These are phyloP conservation scores for Drosophila rubida DNA, from an alignment of 2,888 invertebrate genomes.

Conservation along the genomic window DNA sequence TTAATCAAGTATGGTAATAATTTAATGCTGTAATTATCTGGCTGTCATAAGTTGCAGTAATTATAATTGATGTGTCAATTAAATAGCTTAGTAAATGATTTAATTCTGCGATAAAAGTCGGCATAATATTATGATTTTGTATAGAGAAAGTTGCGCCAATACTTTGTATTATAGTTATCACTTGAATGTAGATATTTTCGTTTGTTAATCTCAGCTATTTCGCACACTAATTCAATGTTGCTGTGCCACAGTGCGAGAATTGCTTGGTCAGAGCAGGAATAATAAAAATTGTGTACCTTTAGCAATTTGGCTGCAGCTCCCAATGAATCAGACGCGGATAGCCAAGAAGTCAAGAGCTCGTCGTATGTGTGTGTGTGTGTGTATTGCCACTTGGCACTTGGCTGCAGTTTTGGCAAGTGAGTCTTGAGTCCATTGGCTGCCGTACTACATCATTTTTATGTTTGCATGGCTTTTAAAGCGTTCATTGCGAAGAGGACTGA, in stretches of 20 bases:
- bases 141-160: neutral
- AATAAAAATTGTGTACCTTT: slow-evolving; percentile 76
- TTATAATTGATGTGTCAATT: too few relatives aligned
- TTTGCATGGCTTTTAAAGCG: slow-evolving; percentile 68
- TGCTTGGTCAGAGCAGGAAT: slow-evolving; percentile 55
- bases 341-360: neutral
- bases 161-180: neutral
- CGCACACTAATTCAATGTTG: neutral
- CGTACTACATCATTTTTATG: slow-evolving; percentile 67
- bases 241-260: slow-evolving; percentile 57
- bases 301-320: slow-evolving; percentile 71
- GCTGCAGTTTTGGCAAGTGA: slow-evolving; percentile 23
- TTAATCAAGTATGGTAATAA: neutral
- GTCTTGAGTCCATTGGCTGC: slow-evolving; percentile 42
- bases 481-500: slow-evolving; percentile 15
- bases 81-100: too few relatives aligned
- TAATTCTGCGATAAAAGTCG: too few relatives aligned
- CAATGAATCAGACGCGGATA: slow-evolving; percentile 36
- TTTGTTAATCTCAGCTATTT: neutral
- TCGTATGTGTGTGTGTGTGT: neutral
- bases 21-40: too few relatives aligned
- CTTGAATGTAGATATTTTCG: neutral
- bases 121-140: neutral
- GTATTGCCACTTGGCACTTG: slow-evolving; percentile 49
- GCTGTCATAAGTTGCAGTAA: too few relatives aligned